phyloP scores from a whole-genome alignment of 2,797 vertebrate species.

The Eulemur coronatus region DNA sequence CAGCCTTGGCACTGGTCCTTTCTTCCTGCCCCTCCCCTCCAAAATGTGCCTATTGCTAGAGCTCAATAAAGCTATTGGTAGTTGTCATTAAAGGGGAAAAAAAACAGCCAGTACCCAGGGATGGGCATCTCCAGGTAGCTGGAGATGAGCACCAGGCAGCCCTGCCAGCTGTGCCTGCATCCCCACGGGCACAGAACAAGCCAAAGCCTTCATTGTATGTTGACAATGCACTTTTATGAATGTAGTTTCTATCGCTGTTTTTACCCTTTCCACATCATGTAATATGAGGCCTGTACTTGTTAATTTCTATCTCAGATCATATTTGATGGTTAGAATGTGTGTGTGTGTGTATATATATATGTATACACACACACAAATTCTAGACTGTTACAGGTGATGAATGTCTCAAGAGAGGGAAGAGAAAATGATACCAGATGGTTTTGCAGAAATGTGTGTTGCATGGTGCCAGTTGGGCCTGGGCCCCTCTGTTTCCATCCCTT shows the following conservation, averaged over 20 bases:
- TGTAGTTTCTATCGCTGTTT: constrained; percentile 90
- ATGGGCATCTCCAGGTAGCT: constrained; percentile 65
- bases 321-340: constrained; percentile 83
- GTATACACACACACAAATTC: constrained; percentile 89
- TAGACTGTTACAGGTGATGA: constrained; percentile 88
- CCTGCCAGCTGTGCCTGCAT: constrained; percentile 70
- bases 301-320: constrained; percentile 93
- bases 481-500: background rate
- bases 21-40: constrained; percentile 69
- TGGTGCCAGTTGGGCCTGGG: constrained; percentile 71
- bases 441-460: constrained; percentile 91
- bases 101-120: constrained; percentile 56
- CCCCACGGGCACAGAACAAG: constrained; percentile 83
- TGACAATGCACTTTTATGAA: constrained; percentile 94
- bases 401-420: constrained; percentile 83
- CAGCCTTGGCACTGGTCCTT: constrained; percentile 76
- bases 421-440: constrained; percentile 93
- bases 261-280: constrained; percentile 89
- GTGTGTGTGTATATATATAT: constrained; percentile 83
- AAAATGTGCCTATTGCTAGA: constrained; percentile 78
- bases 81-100: constrained; percentile 39
- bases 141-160: constrained; percentile 62
- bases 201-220: constrained; percentile 86
- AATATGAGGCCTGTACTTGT: constrained; percentile 91
- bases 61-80: constrained; percentile 56